Conservation (phyloP, 2,113 vertebrate genomes). For the Eptesicus fuscus region DNA sequence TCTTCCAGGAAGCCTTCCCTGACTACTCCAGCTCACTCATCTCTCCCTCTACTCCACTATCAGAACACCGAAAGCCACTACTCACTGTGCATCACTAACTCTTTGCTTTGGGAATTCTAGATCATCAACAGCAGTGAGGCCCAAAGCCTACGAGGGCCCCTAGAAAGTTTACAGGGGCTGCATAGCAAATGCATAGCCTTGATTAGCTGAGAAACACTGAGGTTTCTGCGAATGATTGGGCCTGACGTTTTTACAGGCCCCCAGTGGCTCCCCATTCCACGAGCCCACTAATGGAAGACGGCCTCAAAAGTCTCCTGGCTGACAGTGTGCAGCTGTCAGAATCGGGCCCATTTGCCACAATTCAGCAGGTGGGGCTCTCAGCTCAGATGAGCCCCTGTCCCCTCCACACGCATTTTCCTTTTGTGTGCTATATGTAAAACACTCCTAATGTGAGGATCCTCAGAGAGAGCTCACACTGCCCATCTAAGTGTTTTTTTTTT, state of each 20-base stretch:
- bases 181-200: background rate
- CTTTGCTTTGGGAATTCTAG: background rate
- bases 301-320: background rate
- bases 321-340: conserved; percentile 35
- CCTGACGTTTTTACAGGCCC: background rate
- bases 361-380: conserved; percentile 54
- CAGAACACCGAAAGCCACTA: background rate
- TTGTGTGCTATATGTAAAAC: conserved; percentile 76
- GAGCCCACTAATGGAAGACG: conserved; percentile 2
- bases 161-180: background rate
- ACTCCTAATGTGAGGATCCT: conserved; percentile 74
- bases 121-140: background rate
- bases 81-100: background rate
- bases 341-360: conserved; percentile 50
- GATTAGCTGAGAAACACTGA: background rate
- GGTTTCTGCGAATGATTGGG: background rate
- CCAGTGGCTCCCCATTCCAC: background rate
- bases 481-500: conserved; percentile 73
- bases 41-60: background rate
- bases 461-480: conserved; percentile 76
- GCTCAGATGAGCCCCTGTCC: conserved; percentile 42
- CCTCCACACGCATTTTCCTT: conserved; percentile 69
- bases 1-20: background rate
- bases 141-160: background rate
- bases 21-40: background rate